Base-by-base conservation (phyloP, 2,888 invertebrate species). In the Agonopterix heracliana region DNA sequence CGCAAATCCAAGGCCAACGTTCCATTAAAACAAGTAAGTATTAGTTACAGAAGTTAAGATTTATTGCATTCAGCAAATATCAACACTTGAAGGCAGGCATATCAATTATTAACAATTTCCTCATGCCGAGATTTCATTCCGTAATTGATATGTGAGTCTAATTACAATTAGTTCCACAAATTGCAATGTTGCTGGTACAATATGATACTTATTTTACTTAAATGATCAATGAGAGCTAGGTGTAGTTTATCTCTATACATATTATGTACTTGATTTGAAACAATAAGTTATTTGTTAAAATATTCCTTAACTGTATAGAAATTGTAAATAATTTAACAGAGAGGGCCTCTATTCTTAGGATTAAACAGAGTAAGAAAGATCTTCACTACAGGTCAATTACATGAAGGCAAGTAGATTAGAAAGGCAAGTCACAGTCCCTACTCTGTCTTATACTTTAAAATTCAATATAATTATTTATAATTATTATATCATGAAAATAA, bases 401-500 rank as follows among this genome's bases (percentile, higher is more conserved):
- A 66, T 64, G 71, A 80, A 80, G 80, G 81, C 83, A 83, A 80
- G 82, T 76, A 63, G 67, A 71, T 76, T 66, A 73, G 68, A 76
- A 81, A 81, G 81, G 82, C 83, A 81, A 82, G 77, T 80, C 66
- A 68, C 71, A 73, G 64, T 75, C 70, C 70, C 71, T 71, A 76
- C 67, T 74, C 71, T 71, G 64, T 69, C 68, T 64, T 68, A 66
- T 57, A 56, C 26, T 57, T 66, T 69, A 64, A 66, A 65, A 63
- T 61, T 66, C 58, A 64, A 59, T 65, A 70, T 72, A 57, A 59
- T 61, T 57, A 65, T 62, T 70, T 66, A 63, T 68, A 70, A 66
- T 11, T 73, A 74, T 71, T 71, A 77, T 76, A 77, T 81, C 76
- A 78, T 78, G 78, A 78, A 77, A 71, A 75, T 72, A 73, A 48